Base-by-base conservation (phyloP, 2,888 invertebrate species). In the Melanchra persicariae region DNA sequence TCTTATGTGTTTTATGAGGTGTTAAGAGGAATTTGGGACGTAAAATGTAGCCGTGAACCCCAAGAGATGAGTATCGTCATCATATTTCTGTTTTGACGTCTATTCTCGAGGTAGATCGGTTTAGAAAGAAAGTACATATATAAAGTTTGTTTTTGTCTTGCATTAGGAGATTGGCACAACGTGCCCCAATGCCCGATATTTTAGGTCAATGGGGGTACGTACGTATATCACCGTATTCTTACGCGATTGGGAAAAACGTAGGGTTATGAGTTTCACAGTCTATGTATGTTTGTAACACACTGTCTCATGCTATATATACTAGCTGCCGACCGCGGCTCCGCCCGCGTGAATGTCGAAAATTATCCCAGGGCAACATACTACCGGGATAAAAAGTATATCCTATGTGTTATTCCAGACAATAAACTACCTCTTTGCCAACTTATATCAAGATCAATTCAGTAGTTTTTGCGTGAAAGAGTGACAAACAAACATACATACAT, bases 31-130 rank as follows among this genome's bases (percentile, higher is more conserved):
- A 83, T 88, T 87, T 82, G 72, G 76, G 73, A 80, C 62, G 62
- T 70, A 58, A 78, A 84, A 83, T 79, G 70, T 79, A 65, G 51
- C 70, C 63, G 52, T 75, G 78, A 85, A 81, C 74, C 90, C 85
- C 89, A n/a, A 61, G 87, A 87, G 91, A 89, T 87, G 76, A 84
- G 87, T 82, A 85, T 85, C 88, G 89, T 89, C 88, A 88, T 90
- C 88, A 91, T 92, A 91, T 92, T 91, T 91, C 83, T 87, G 86
- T 89, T 90, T 88, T 90, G 91, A 90, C 86, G 86, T 78, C 70
- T 74, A 78, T 84, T 79, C 77, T 75, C 75, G 57, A 80, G 78
- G 79, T 76, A 79, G 65, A 79, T 75, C 74, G 68, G 70, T 54
- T 75, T 77, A 73, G 65, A 82, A 61, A 55, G 40, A 52, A 78